Conservation (phyloP, 1,140 invertebrate genomes). For the Drosophila chauvacae region DNA sequence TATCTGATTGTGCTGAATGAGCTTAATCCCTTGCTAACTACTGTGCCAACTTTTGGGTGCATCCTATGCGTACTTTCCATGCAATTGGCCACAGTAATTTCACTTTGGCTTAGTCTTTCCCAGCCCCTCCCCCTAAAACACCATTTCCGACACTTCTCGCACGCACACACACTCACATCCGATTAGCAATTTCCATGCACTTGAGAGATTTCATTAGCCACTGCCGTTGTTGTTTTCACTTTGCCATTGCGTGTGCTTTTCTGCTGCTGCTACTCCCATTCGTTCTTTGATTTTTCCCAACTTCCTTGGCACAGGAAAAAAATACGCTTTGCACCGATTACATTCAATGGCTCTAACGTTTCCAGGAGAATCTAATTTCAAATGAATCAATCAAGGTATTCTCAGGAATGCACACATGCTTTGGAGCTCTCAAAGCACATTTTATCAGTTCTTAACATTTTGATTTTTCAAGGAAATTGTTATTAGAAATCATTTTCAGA, state of each 20-base stretch:
- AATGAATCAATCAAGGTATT: conserved; percentile 4
- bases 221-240: conserved; percentile 53
- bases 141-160: conserved; percentile 28
- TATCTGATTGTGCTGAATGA: conserved; percentile 55
- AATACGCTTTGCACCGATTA: not conserved
- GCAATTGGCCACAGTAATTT: conserved; percentile 79
- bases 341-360: conserved; percentile 12
- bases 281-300: conserved; percentile 33
- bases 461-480: not conserved
- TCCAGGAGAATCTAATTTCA: conserved; percentile 1
- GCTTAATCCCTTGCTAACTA: conserved; percentile 60
- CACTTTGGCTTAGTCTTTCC: conserved; percentile 26
- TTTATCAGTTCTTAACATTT: not conserved
- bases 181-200: conserved; percentile 80
- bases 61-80: conserved; percentile 67
- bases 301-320: conserved; percentile 25
- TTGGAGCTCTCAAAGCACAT: not conserved
- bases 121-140: not conserved
- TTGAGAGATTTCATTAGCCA: conserved; percentile 72
- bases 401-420: not conserved
- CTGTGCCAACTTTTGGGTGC: conserved; percentile 44
- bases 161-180: conserved; percentile 55
- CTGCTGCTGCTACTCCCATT: conserved; percentile 2
- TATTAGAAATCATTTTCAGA: not conserved
- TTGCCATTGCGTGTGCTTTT: conserved; percentile 23